These are phyloP conservation scores for Aphelinus atriplicis DNA, from an alignment of 1,140 invertebrate species.

Conservation along the genomic window DNA sequence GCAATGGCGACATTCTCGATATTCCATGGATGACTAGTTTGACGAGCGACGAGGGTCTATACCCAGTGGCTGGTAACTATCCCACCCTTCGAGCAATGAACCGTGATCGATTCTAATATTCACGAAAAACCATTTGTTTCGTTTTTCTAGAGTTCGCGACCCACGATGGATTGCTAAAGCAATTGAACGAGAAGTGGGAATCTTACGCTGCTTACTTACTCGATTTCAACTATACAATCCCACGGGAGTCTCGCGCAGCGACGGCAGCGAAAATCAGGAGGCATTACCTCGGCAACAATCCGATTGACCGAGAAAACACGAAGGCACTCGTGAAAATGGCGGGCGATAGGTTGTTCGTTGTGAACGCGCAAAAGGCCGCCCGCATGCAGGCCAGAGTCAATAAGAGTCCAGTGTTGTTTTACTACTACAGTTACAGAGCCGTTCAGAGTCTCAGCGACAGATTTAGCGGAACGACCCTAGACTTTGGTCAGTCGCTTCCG, in stretches of 20 bases:
- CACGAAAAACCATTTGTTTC: not conserved
- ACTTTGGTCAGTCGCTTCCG: conserved; percentile 63
- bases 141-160: conserved; percentile 59
- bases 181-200: conserved; percentile 67
- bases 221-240: conserved; percentile 70
- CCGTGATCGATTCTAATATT: not conserved
- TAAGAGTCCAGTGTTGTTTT: conserved; percentile 68
- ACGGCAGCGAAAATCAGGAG: conserved; percentile 66
- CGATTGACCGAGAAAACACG: conserved; percentile 49
- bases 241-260: conserved; percentile 51
- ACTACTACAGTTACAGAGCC: conserved; percentile 67
- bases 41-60: conserved; percentile 67
- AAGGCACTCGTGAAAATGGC: conserved; percentile 61
- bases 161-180: conserved; percentile 56
- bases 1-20: conserved; percentile 58
- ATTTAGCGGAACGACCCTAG: conserved; percentile 57
- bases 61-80: conserved; percentile 62
- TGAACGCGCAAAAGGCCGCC: conserved; percentile 65
- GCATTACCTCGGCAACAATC: conserved; percentile 63
- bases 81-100: no score
- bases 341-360: conserved; percentile 68
- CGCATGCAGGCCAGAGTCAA: conserved; percentile 63
- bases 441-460: conserved; percentile 61
- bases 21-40: conserved; percentile 67
- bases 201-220: conserved; percentile 66